Base-by-base conservation (phyloP, 2,797 vertebrate genomes). In the Pseudochromis fuscus region DNA sequence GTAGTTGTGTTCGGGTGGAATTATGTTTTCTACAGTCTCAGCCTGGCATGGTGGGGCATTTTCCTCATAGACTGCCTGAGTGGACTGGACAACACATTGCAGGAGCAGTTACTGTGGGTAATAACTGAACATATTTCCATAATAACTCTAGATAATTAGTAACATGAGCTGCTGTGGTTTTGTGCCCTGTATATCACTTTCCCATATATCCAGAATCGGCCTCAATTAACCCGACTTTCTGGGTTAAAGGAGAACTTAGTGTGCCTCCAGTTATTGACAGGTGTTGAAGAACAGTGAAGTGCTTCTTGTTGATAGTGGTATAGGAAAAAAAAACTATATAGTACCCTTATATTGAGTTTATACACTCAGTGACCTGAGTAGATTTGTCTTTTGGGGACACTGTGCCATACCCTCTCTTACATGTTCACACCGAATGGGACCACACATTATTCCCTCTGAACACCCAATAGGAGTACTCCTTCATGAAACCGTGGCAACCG, bases 1-100 rank as follows among this genome's bases (percentile, higher is more conserved):
- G 82, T 57, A 86, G 81, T 69, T 86, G 79, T 86, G 85, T 86
- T 84, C 51, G 72, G 82, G 60, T 83, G 81, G 82, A 84, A 85
- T 86, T 82, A 79, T 86, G 83, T 88, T 87, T 87, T 87, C 84
- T 83, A 48, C 77, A 79, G 68, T 63, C 58, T 61, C 63, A 49
- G 63, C 72, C 67, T 91, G 83, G 88, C 88, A 84, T 83, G 51
- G 87, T 64, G 11, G 50, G 76, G 64, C 65, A 86, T 77, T 90
- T 88, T 87, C 85, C 85, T 85, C 69, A 63, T 15, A 66, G 81
- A 69, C 50, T 37, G 70, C 58, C 57, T 63, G 57, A 75, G 77
- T 75, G 72, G 67, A 74, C 71, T 68, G 72, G 76, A 83, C 79
- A 80, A 77, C 63, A 78, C 62, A 46, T 66, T 69, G 67, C 74